phyloP scores from a whole-genome alignment of 2,113 vertebrate genomes.

The Sturnus vulgaris region DNA sequence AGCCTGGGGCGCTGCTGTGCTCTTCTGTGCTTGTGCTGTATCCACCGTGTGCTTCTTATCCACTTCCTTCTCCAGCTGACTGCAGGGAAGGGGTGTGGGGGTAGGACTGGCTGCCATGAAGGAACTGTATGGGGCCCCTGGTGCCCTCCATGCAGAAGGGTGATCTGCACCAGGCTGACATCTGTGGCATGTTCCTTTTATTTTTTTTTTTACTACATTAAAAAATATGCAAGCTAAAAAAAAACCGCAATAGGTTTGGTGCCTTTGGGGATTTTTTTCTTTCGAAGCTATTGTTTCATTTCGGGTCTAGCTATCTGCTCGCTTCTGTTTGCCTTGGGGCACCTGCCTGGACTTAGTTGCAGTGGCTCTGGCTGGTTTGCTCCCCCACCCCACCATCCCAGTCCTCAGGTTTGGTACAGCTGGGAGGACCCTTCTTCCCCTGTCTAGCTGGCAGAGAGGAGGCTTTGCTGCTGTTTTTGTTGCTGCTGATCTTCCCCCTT shows the following conservation, averaged over 20 bases:
- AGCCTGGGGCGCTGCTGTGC: neutral
- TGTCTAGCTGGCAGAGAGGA: neutral
- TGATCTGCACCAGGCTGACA: neutral
- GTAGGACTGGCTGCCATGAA: neutral
- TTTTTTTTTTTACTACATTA: constrained; percentile 50
- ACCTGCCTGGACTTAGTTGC: neutral
- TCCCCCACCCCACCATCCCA: neutral
- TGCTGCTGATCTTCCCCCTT: neutral
- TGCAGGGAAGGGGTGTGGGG: neutral
- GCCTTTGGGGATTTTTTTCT: neutral
- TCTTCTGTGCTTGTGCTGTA: neutral
- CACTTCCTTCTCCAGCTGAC: neutral
- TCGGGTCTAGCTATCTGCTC: neutral
- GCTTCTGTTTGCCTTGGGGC: neutral
- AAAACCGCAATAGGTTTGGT: neutral
- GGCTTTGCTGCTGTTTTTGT: neutral
- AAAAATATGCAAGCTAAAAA: constrained; percentile 28
- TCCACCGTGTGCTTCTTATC: neutral
- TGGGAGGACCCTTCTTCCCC: neutral
- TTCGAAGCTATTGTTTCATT: neutral
- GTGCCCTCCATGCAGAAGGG: neutral
- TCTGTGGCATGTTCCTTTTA: neutral
- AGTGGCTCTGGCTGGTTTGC: neutral
- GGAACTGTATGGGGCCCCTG: neutral
- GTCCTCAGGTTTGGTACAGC: neutral